Evolutionary conservation across 2,797 vertebrate species (phyloP).

Genomic region (Crypturellus tataupa): DNA sequence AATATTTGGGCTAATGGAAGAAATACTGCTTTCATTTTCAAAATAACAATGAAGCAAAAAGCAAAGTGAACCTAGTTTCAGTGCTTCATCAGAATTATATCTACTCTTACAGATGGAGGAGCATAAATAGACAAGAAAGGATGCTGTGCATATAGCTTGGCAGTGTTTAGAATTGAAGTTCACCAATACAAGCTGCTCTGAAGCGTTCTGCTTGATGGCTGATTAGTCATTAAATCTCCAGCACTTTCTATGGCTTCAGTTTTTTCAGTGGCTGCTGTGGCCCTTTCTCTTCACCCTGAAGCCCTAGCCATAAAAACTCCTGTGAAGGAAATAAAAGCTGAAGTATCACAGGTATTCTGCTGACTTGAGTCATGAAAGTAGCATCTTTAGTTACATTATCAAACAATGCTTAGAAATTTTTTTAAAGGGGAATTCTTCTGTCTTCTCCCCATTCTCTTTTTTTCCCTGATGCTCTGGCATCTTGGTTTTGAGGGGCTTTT

Average conservation of each 20-base stretch:
- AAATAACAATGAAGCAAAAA: background rate
- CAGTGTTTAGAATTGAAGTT: background rate
- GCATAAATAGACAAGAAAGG: background rate
- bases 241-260: background rate
- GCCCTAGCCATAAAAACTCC: background rate
- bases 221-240: conserved; percentile 45
- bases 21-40: conserved; percentile 32
- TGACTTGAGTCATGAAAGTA: background rate
- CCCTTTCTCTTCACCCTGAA: conserved; percentile 8
- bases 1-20: background rate
- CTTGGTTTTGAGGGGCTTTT: background rate
- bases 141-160: background rate
- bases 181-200: background rate
- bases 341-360: background rate
- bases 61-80: background rate
- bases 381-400: background rate
- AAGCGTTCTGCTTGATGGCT: background rate
- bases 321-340: background rate
- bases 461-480: background rate
- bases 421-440: background rate
- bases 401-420: background rate
- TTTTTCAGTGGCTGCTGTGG: background rate
- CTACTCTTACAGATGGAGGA: background rate
- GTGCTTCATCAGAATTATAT: background rate
- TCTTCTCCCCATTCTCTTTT: background rate